Evolutionary conservation across 2,113 vertebrate species (phyloP), one percentile per base, ranked within the genome.

Genomic region (Petrocephalus zakoni): DNA sequence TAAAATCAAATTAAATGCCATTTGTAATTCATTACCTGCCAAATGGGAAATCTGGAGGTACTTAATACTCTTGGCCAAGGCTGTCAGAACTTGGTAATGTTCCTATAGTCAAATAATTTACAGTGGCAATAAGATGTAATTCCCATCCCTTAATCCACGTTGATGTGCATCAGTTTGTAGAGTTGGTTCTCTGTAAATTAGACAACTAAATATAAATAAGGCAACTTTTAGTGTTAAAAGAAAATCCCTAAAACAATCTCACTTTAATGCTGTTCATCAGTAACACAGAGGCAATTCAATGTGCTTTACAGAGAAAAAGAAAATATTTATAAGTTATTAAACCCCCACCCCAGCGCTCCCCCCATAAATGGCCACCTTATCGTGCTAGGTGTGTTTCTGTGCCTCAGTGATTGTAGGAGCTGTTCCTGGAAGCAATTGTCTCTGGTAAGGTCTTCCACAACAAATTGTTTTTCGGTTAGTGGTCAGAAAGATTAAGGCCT

Each of bases 61-160:
- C 42, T 83, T 83, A 83, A 83, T 53, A 85, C 84, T 85, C 10
- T 85, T 83, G 81, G 84, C 84, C 49, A 85, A 29, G 49, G 47
- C n/a, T 53, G 84, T 51, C 42, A 85, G 84, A n/a, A 51, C 11
- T 83, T 83, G 81, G 19, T 83, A n/a, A 83, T 83, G 81, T 85
- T n/a, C 84, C 53, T 85, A 53, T 5, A 53, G 49, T 51, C 42
- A 22, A 85, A 85, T 85, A 29, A 53, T 55, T 85, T 53, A 21
- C 84, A 85, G 13, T 13, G 51, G 84, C 34, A 85, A 53, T 53
- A 53, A 49, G 2, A 4, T 53, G 51, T 53, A 85, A 85, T 53
- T 25, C 51, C 81, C 49, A 21, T 22, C 46, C 22, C 81, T 83
- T 83, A 83, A 83, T 83, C 81, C 81, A 49, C 22, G 46, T 21